These are phyloP conservation scores for Lasioglossum villosulum DNA, from an alignment of 2,888 invertebrate species.

Conservation along the genomic window DNA sequence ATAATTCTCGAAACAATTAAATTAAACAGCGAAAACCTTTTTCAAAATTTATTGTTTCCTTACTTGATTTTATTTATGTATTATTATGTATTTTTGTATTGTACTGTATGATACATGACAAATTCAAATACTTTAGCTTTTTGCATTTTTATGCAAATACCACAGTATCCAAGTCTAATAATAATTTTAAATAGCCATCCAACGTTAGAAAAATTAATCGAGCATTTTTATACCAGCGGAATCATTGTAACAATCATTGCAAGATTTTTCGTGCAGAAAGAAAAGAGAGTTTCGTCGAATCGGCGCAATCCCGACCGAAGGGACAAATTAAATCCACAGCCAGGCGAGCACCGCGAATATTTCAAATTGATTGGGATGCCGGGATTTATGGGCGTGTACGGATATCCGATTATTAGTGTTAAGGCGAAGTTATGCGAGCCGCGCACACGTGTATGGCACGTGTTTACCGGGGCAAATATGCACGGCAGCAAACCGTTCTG, in stretches of 20 bases:
- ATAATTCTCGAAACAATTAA: too few species aligned
- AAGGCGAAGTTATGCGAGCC: constrained; percentile 68
- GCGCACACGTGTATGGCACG: constrained; percentile 39
- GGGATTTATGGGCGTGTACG: constrained; percentile 44
- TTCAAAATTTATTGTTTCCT: too few species aligned
- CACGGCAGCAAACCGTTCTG: constrained; percentile 48
- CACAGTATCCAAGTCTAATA: too few species aligned
- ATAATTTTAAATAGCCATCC: too few species aligned
- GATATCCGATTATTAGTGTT: constrained; percentile 62
- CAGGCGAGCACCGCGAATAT: constrained; percentile 39
- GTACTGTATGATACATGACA: too few species aligned
- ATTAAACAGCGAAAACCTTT: too few species aligned
- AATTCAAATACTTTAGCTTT: too few species aligned
- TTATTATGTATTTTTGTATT: too few species aligned
- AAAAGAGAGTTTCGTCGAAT: not conserved
- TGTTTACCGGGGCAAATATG: constrained; percentile 67
- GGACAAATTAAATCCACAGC: constrained; percentile 36
- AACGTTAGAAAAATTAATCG: not conserved
- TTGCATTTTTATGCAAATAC: too few species aligned
- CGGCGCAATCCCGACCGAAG: not conserved
- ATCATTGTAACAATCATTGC: too few species aligned
- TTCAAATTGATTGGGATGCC: constrained; percentile 56
- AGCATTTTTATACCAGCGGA: not conserved
- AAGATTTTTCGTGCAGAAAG: not conserved
- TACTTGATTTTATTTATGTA: too few species aligned